A percentile compares a stretch with the other conserved stretches of the same genome.
Conservation (phyloP, 2,888 invertebrate species). For the Agriopis aurantiaria region DNA sequence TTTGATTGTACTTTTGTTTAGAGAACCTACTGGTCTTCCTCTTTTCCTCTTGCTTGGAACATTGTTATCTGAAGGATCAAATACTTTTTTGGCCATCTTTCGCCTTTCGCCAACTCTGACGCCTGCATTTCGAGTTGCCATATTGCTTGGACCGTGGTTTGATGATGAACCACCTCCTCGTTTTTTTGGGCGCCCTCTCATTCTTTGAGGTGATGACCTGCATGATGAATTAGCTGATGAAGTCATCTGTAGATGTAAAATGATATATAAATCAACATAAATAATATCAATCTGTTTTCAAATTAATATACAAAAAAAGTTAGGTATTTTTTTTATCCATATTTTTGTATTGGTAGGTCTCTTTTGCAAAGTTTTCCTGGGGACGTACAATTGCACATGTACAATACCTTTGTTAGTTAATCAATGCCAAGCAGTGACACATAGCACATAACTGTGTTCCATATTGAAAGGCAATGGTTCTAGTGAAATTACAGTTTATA, state of each 20-base stretch:
- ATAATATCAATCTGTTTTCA: neutral
- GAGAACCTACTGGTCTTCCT: conserved; percentile 88
- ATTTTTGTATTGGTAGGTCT: too few species aligned
- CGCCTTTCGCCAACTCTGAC: conserved; percentile 87
- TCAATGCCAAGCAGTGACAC: too few species aligned
- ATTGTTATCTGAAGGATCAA: conserved; percentile 94
- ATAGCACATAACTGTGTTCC: too few species aligned
- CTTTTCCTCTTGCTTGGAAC: conserved; percentile 90
- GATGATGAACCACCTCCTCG: conserved; percentile 63
- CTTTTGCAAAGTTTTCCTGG: too few species aligned
- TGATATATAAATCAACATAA: neutral
- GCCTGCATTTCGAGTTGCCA: conserved; percentile 67
- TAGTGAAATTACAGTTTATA: too few species aligned
- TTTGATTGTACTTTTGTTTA: conserved; percentile 87
- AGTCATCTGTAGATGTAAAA: conserved; percentile 68
- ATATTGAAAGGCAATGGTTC: too few species aligned
- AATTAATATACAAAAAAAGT: too few species aligned
- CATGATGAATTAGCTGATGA: conserved; percentile 84
- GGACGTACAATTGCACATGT: too few species aligned
- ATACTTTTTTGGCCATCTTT: conserved; percentile 94
- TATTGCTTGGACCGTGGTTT: conserved; percentile 62
- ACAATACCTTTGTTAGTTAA: too few species aligned
- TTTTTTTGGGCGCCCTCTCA: conserved; percentile 79
- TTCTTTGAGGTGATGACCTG: conserved; percentile 80
- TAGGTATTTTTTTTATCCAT: too few species aligned